Evolutionary conservation across 2,888 invertebrate species (phyloP), one percentile per base, ranked within the genome.

Genomic region (Diachrysia chrysitis): DNA sequence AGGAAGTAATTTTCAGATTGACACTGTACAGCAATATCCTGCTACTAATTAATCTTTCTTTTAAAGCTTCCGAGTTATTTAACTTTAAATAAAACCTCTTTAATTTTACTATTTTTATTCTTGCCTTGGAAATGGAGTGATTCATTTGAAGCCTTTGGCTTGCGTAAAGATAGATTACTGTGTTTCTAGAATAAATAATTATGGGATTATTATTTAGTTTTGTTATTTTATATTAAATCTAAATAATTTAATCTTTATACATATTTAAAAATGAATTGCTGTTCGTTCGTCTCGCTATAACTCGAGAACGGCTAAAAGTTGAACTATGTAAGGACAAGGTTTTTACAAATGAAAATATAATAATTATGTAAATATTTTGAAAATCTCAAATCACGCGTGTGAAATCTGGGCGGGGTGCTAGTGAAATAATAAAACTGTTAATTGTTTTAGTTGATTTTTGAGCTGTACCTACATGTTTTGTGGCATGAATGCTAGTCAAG

Each of bases 1-100:
- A 17, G 14, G 37, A 62, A 57, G 58, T 32, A 46, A 23, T 73
- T 74, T 58, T n/a, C 46, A 32, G 53, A 25, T 16, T 10, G 21
- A 9, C 46, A 32, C 19, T 57, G 59, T 14, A 10, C 14, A 2
- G 25, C 21, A 5, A 60, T 58, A 55, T 67, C 51, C 60, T 48
- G 19, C 6, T 7, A 16, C 19, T 46, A 51, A 63, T 63, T n/a
- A 32, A 37, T 32, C 37, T 51, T 1, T 25, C 14, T 14, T 4
- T 48, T 57, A 61, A 51, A n/a, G 2, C 37, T 54, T 74, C 6
- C 42, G 42, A 42, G 5, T 37, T 37, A 16, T 37, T 37, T 37
- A 14, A 14, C 16, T 37, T 37, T 14, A 4, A n/a, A n/a, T 42
- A 6, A n/a, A n/a, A 42, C 42, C 6, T 3, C 42, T 0, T n/a